Conservation (phyloP, 2,113 vertebrate genomes). For the Tichodroma muraria region DNA sequence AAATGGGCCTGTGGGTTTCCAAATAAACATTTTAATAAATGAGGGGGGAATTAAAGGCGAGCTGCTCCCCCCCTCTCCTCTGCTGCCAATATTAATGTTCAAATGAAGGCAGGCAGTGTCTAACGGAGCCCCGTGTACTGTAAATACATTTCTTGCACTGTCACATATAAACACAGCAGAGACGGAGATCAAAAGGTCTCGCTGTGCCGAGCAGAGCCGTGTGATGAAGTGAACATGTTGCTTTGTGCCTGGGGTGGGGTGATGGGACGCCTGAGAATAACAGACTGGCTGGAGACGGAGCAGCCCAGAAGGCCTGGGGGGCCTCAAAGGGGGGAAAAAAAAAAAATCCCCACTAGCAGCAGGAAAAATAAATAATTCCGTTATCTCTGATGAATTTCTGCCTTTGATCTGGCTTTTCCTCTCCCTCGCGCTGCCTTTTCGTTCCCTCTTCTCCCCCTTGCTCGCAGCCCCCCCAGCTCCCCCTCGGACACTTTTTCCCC, state of each 20-base stretch:
- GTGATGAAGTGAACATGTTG: constrained; percentile 66
- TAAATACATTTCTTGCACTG: constrained; percentile 64
- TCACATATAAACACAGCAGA: constrained; percentile 66
- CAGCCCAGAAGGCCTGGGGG: constrained; percentile 66
- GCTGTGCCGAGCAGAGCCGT: constrained; percentile 21
- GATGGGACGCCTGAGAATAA: constrained; percentile 57
- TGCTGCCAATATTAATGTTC: constrained; percentile 38
- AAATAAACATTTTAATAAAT: constrained; percentile 75
- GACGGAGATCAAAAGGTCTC: constrained; percentile 72
- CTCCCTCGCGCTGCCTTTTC: constrained; percentile 30
- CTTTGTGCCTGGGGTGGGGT: constrained; percentile 55
- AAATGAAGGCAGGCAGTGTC: constrained; percentile 36
- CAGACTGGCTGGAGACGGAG: constrained; percentile 67
- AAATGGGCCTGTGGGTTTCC: constrained; percentile 60
- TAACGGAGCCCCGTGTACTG: constrained; percentile 30
- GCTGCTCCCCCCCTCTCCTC: not conserved
- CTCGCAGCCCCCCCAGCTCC: not conserved
- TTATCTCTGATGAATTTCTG: constrained; percentile 81
- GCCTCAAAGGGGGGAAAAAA: constrained; percentile 53
- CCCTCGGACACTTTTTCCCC: not conserved
- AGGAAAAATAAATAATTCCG: constrained; percentile 82
- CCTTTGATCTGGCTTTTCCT: constrained; percentile 74
- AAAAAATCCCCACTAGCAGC: constrained; percentile 56
- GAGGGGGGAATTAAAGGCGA: constrained; percentile 60
- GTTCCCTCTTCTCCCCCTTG: not conserved